Evolutionary conservation across 2,888 invertebrate genomes (phyloP), one percentile per base, ranked within the genome.

Genomic region (Dryadula phaetusa): DNA sequence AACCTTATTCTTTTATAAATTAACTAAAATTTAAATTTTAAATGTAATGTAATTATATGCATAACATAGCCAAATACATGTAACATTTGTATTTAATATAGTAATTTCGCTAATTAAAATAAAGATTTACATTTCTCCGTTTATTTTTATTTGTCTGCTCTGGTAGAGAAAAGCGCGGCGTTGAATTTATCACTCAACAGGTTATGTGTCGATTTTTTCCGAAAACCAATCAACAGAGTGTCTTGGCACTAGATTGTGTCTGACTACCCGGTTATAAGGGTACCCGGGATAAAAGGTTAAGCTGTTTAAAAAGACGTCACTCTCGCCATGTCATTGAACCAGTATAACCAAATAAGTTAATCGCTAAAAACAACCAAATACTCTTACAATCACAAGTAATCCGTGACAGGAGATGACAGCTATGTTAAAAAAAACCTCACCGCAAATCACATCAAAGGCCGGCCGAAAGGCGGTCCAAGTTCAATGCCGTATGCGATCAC

Each of bases 401-500:
- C 63, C 63, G 42, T 69, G 42, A 25, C 49, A 42, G 52, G 62
- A 66, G 63, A 73, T 71, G 72, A 70, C 70, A 65, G 70, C 42
- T 44, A 47, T 65, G 61, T 62, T 49, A 66, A 46, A 65, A 61
- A 65, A 61, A 62, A 37, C 40, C 56, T 52, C 67, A 62, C 65
- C 63, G 67, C 71, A 63, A 68, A 64, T 46, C 71, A 72, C 73
- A 76, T 77, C 71, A 78, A 79, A 78, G 76, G 63, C 70, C 63
- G 65, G 70, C 73, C 74, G 71, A 74, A 73, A 75, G 71, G 74
- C 77, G 72, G 75, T 72, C 67, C 84, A 87, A 86, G 87, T 87
- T 85, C 87, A 87, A 82, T 87, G 86, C 79, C 87, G 79, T 81
- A 76, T 76, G 76, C 76, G 84, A 84, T 85, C 77, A 72, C 71